Percentiles rank a stretch among this genome's conserved stretches.
phyloP scores from a whole-genome alignment of 2,113 vertebrate species.

The Nettapus auritus region DNA sequence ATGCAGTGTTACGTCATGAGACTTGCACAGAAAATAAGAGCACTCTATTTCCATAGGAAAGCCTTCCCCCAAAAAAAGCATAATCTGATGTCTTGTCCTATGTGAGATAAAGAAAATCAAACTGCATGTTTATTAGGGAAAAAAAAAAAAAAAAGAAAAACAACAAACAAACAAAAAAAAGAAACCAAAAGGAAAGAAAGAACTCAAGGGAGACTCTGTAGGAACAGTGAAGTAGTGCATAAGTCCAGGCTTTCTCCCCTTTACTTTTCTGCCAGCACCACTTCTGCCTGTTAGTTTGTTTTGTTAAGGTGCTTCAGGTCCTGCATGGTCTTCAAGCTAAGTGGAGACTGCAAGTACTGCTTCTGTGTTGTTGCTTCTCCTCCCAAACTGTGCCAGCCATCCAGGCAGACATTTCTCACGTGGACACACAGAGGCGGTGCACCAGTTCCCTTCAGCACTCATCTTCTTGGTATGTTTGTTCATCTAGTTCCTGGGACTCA shows the following conservation, averaged over 20 bases:
- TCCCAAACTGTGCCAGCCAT: background rate
- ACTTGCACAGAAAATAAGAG: slow-evolving; percentile 70
- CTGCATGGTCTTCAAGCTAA: slow-evolving; percentile 53
- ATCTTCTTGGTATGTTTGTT: slow-evolving; percentile 95
- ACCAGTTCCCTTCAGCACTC: slow-evolving; percentile 84
- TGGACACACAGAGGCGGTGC: background rate
- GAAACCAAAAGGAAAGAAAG: slow-evolving; percentile 66
- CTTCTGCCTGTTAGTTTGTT: slow-evolving; percentile 67
- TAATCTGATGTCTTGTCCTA: slow-evolving; percentile 70
- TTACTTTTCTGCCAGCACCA: slow-evolving; percentile 63
- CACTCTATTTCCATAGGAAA: slow-evolving; percentile 80
- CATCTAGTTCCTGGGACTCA: slow-evolving; percentile 94
- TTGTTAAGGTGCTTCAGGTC: slow-evolving; percentile 77
- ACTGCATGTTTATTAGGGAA: slow-evolving; percentile 73
- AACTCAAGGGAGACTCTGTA: slow-evolving; percentile 53
- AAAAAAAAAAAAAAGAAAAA: background rate
- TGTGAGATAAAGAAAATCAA: slow-evolving; percentile 76
- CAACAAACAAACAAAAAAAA: slow-evolving; percentile 29
- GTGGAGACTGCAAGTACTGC: slow-evolving; percentile 34
- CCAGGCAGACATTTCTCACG: background rate
- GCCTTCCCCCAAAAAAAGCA: slow-evolving; percentile 47
- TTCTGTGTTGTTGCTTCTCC: slow-evolving; percentile 33
- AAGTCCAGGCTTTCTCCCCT: slow-evolving; percentile 57
- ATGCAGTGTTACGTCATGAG: slow-evolving; percentile 37
- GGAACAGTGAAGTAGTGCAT: slow-evolving; percentile 50